phyloP scores from a whole-genome alignment of 2,797 vertebrate genomes.

The Borostomias antarcticus region DNA sequence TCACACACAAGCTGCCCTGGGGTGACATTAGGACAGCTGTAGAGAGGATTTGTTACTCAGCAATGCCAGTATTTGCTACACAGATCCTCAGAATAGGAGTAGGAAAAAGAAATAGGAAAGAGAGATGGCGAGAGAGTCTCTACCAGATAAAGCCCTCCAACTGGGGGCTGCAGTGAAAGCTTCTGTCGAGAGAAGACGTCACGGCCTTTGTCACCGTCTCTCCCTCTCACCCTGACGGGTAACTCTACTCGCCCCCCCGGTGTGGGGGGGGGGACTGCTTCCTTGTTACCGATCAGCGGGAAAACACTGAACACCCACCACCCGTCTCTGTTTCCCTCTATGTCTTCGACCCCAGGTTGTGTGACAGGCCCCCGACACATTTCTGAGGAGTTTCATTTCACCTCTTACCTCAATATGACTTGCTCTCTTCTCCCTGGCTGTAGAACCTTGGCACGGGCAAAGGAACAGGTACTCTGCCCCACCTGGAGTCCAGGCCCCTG shows the following conservation, averaged over 20 bases:
- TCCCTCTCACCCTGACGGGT: constrained; percentile 10
- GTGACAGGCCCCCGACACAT: not conserved
- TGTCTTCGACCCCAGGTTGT: not conserved
- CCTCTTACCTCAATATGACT: constrained; percentile 1
- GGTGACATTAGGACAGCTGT: not conserved
- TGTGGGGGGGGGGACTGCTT: not conserved
- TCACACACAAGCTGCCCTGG: not conserved
- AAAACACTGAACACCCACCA: not conserved
- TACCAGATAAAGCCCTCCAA: constrained; percentile 4
- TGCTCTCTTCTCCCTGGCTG: not conserved
- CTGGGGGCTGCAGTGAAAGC: constrained; percentile 13
- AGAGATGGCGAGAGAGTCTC: not conserved
- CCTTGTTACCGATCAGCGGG: not conserved
- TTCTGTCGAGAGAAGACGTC: constrained; percentile 9
- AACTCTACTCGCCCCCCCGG: constrained; percentile 19
- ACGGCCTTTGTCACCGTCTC: constrained; percentile 2
- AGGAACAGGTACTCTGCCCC: constrained; percentile 15
- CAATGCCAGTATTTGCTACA: not conserved
- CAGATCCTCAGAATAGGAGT: not conserved
- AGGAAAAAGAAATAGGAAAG: not conserved
- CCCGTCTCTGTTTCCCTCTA: not conserved
- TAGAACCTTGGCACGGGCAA: constrained; percentile 19
- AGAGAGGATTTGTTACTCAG: not conserved
- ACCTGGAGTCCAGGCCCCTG: not conserved
- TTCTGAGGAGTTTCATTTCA: constrained; percentile 5